These are phyloP conservation scores for Drosophila parabipectinata DNA, from an alignment of 1,140 invertebrate species.

Conservation along the genomic window DNA sequence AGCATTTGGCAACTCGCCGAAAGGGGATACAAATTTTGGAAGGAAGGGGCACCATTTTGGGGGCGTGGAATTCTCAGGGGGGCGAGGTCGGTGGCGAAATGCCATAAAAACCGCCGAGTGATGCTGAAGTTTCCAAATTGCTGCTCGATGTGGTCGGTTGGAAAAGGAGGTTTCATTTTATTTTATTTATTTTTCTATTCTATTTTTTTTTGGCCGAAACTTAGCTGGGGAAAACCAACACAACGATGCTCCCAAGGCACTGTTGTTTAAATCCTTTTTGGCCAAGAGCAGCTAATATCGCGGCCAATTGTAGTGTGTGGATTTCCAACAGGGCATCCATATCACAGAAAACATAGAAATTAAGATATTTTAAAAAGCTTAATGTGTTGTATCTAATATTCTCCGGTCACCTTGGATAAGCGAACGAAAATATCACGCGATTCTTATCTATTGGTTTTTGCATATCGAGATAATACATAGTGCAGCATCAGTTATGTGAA, in stretches of 20 bases:
- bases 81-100: constrained; percentile 18
- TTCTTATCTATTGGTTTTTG: too few species aligned
- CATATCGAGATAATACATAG: too few species aligned
- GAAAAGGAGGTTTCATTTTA: background rate
- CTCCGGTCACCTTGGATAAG: too few species aligned
- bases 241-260: background rate
- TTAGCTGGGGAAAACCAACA: constrained; percentile 12
- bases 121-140: constrained; percentile 60
- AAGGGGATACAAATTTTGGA: constrained; percentile 1
- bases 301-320: too few species aligned
- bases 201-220: constrained; percentile 12
- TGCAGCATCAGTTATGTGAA: too few species aligned
- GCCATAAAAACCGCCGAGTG: constrained; percentile 61
- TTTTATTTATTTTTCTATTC: background rate
- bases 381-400: too few species aligned
- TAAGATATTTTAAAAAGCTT: too few species aligned
- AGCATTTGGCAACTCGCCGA: constrained; percentile 59
- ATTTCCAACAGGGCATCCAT: too few species aligned
- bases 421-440: too few species aligned
- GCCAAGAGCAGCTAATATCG: constrained; percentile 12
- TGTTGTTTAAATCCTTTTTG: constrained; percentile 4
- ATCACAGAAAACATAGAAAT: too few species aligned
- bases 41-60: background rate
- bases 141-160: constrained; percentile 31
- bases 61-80: background rate